phyloP scores from a whole-genome alignment of 2,797 vertebrate species.

The Molothrus aeneus region DNA sequence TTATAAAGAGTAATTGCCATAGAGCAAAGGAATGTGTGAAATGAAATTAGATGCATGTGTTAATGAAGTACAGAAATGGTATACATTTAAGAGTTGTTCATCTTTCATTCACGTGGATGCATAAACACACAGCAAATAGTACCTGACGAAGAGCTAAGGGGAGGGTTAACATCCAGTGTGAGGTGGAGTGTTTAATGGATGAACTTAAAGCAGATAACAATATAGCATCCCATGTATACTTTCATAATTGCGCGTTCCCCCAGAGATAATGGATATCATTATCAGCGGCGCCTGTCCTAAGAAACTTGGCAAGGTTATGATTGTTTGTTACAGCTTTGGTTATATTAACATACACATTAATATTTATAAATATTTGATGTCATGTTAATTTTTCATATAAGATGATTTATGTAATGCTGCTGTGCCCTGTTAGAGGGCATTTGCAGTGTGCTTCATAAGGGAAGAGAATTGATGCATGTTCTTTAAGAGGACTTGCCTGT shows the following conservation, averaged over 20 bases:
- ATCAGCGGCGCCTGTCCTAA: slow-evolving; percentile 82
- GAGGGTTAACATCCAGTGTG: slow-evolving; percentile 67
- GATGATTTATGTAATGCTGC: slow-evolving; percentile 83
- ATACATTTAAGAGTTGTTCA: not conserved
- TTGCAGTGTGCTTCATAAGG: slow-evolving; percentile 73
- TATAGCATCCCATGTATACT: slow-evolving; percentile 74
- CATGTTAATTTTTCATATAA: slow-evolving; percentile 88
- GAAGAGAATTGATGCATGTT: slow-evolving; percentile 75
- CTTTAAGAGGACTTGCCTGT: slow-evolving; percentile 73
- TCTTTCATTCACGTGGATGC: not conserved
- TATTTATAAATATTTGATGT: slow-evolving; percentile 89
- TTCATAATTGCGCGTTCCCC: slow-evolving; percentile 78
- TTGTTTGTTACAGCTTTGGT: slow-evolving; percentile 85
- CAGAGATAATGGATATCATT: slow-evolving; percentile 87
- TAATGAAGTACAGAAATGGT: not conserved
- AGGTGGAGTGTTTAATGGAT: slow-evolving; percentile 73
- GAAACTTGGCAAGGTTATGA: slow-evolving; percentile 85
- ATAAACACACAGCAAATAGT: slow-evolving; percentile 36
- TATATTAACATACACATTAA: slow-evolving; percentile 89
- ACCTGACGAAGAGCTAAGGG: slow-evolving; percentile 35
- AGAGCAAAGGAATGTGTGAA: not conserved
- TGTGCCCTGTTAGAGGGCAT: slow-evolving; percentile 81
- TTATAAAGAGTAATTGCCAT: not conserved
- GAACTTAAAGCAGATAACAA: slow-evolving; percentile 77
- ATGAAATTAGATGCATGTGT: not conserved